Percentiles rank a stretch among this genome's conserved stretches.
phyloP scores from a whole-genome alignment of 2,888 invertebrate species.

The Lutraria lutraria region DNA sequence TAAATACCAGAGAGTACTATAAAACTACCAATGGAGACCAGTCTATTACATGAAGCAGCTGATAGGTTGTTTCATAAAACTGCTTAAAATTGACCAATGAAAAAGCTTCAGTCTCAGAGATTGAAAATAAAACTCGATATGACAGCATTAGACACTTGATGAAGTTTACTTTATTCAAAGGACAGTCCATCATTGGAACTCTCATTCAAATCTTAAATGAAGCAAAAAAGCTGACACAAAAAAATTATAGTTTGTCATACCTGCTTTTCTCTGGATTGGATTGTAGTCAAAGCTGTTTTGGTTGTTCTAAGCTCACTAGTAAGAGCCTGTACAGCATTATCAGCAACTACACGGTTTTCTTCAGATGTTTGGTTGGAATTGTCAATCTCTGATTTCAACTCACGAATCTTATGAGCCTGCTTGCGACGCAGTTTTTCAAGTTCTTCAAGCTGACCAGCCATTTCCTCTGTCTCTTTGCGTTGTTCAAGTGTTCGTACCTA shows the following conservation, averaged over 20 bases:
- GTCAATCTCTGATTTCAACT: constrained; percentile 81
- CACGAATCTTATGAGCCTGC: constrained; percentile 85
- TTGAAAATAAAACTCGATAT: too few relatives aligned
- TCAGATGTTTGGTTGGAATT: constrained; percentile 71
- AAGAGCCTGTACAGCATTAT: constrained; percentile 86
- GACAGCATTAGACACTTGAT: too few relatives aligned
- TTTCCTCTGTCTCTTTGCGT: constrained; percentile 83
- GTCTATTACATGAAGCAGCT: too few relatives aligned
- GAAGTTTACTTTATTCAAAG: not conserved
- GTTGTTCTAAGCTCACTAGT: constrained; percentile 86
- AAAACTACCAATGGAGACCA: too few relatives aligned
- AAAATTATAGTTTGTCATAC: constrained; percentile 68
- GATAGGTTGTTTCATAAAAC: too few relatives aligned
- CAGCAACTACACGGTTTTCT: constrained; percentile 82
- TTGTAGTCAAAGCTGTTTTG: constrained; percentile 83
- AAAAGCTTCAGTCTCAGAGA: too few relatives aligned
- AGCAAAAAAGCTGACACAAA: not conserved
- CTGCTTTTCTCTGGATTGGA: constrained; percentile 85
- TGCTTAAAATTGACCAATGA: too few relatives aligned
- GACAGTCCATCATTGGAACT: not conserved
- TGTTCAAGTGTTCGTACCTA: constrained; percentile 84
- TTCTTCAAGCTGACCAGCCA: constrained; percentile 84
- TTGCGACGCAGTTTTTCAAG: constrained; percentile 84
- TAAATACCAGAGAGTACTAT: too few relatives aligned
- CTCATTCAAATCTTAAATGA: too few relatives aligned